phyloP scores from a whole-genome alignment of 2,113 vertebrate species.

The Grantiella picta region DNA sequence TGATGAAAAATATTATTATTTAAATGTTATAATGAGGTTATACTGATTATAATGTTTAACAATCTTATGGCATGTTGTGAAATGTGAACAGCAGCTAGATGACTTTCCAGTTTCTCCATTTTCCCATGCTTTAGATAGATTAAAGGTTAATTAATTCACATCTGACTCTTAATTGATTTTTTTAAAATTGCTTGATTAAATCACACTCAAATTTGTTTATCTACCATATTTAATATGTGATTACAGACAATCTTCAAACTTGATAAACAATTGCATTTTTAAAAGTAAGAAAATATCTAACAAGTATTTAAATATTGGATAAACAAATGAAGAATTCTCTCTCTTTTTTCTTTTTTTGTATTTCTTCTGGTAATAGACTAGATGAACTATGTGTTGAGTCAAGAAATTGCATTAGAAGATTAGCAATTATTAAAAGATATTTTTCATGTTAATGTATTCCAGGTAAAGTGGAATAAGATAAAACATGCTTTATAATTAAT shows the following conservation, averaged over 20 bases:
- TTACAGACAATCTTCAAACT: not conserved
- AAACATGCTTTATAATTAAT: not conserved
- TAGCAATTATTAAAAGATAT: not conserved
- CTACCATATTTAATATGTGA: not conserved
- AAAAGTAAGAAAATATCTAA: not conserved
- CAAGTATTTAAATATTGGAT: not conserved
- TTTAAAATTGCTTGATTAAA: not conserved
- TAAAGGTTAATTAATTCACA: slow-evolving; percentile 24
- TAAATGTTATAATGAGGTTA: not conserved
- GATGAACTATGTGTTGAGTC: not conserved
- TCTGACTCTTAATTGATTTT: not conserved
- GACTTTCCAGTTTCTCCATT: not conserved
- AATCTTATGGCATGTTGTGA: not conserved
- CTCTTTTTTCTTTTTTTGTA: not conserved
- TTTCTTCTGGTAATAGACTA: not conserved
- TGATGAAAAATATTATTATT: not conserved
- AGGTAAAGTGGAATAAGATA: not conserved
- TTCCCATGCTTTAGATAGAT: not conserved
- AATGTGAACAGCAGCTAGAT: not conserved
- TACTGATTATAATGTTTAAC: not conserved
- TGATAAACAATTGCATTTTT: not conserved
- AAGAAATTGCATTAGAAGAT: not conserved
- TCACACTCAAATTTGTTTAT: not conserved
- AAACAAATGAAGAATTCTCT: not conserved
- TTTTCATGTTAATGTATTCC: not conserved